A percentile compares a stretch with the other conserved stretches of the same genome.
These are phyloP conservation scores for Ginglymostoma cirratum DNA, from an alignment of 2,113 vertebrate genomes.

Conservation along the genomic window DNA sequence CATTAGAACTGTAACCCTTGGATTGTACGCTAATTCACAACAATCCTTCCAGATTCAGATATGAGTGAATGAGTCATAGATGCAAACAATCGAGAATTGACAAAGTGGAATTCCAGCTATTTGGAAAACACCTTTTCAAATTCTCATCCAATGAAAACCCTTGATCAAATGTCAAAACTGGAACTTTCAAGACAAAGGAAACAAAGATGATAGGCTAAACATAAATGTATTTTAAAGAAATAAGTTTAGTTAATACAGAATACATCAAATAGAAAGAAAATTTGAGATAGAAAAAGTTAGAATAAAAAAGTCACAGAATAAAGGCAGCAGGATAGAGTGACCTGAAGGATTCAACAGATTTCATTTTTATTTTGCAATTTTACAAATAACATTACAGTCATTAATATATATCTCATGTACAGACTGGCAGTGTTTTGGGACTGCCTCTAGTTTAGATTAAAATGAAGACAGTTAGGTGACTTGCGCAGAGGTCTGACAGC, in stretches of 20 bases:
- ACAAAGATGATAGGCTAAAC: neutral
- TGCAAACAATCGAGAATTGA: neutral
- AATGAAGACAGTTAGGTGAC: neutral
- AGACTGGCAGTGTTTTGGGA: neutral
- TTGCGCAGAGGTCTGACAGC: neutral
- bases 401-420: neutral
- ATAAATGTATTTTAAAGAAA: neutral
- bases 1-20: neutral
- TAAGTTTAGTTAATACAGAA: neutral
- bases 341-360: neutral
- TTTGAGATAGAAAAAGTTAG: neutral
- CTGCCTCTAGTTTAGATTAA: neutral
- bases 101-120: neutral
- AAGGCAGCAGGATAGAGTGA: neutral
- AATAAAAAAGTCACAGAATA: neutral
- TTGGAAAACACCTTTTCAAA: neutral
- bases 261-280: neutral
- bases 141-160: neutral
- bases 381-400: neutral
- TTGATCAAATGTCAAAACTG: neutral
- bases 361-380: neutral
- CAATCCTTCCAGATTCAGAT: neutral
- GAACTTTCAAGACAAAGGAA: neutral
- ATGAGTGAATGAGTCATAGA: neutral
- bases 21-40: neutral